Evolutionary conservation across 2,888 invertebrate species (phyloP), one percentile per base, ranked within the genome.

Genomic region (Pachymerium ferrugineum): DNA sequence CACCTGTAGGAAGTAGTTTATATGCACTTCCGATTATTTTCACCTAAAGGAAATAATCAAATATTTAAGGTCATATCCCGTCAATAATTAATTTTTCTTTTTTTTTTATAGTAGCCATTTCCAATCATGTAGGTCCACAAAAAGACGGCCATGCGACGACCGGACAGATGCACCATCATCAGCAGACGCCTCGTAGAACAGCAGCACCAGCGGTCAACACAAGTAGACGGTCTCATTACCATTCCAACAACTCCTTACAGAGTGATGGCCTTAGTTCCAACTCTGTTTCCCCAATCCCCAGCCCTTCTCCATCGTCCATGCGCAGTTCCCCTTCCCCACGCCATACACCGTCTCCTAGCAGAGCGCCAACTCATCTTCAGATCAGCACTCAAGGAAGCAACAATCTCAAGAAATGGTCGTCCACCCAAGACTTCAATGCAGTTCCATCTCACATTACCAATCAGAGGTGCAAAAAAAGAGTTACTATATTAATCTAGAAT

Each of bases 211-310:
- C 72, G 16, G 47, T 33, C 10, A 68, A 22, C 35, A 22, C 73
- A 12, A 54, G 67, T 69, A 68, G 91, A 82, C 87, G 90, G 79
- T 89, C 90, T 28, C 91, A 91, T 82, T 91, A 92, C 83, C 92
- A 92, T 81, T 92, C 92, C 0, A 91, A 91, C 70, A 90, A 90
- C 19, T 91, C 91, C 1, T 85, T 91, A 70, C 92, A 92, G 83
- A 92, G 92, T 71, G 91, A 91, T 83, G 90, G 90, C 74, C 91
- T 90, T 6, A 92, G 91, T 79, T 91, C 91, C 6, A 91, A 90
- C 79, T 91, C 91, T 72, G 88, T 90, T 74, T 92, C 92, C n/a
- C 92, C 92, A 8, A 89, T 91, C 76, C 91, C 92, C 75, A 83
- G 84, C 14, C 83, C 84, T 81, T 85, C 75, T 82, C 86, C 47